phyloP scores from a whole-genome alignment of 2,797 vertebrate genomes.

The Menidia menidia region DNA sequence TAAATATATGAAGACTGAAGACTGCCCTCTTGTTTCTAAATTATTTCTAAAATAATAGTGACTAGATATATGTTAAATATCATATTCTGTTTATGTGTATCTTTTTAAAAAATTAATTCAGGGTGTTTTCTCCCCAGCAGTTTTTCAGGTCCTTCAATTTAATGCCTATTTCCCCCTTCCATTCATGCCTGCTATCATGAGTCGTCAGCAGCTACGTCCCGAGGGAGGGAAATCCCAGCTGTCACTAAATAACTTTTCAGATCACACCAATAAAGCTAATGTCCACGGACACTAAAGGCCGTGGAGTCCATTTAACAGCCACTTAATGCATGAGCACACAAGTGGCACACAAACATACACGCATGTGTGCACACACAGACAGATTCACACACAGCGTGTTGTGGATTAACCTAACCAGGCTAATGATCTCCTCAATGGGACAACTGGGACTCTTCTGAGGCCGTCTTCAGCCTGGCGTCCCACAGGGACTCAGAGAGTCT shows the following conservation, averaged over 20 bases:
- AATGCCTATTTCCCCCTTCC: conserved; percentile 73
- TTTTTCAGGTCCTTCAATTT: conserved; percentile 74
- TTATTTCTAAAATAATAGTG: no score
- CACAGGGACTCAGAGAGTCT: conserved; percentile 72
- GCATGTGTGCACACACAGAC: conserved; percentile 26
- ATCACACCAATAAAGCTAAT: conserved; percentile 82
- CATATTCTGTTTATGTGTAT: background rate
- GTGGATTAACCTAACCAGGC: conserved; percentile 77
- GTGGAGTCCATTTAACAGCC: conserved; percentile 79
- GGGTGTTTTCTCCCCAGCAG: conserved; percentile 33
- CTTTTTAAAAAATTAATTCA: conserved; percentile 36
- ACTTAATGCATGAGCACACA: conserved; percentile 77
- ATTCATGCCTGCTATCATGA: conserved; percentile 74
- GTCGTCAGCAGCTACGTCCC: conserved; percentile 62
- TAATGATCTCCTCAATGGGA: conserved; percentile 82
- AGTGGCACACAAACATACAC: conserved; percentile 53
- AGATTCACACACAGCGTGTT: conserved; percentile 53
- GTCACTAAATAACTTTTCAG: conserved; percentile 81
- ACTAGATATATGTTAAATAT: no score
- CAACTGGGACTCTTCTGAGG: conserved; percentile 80
- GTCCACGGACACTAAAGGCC: conserved; percentile 70
- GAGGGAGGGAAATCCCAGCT: conserved; percentile 81
- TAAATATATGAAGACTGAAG: no score
- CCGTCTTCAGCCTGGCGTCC: conserved; percentile 72
- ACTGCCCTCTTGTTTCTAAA: no score